A percentile compares a stretch with the other conserved stretches of the same genome.
phyloP scores from a whole-genome alignment of 2,888 invertebrate species.

The Cerceris ruficornis region DNA sequence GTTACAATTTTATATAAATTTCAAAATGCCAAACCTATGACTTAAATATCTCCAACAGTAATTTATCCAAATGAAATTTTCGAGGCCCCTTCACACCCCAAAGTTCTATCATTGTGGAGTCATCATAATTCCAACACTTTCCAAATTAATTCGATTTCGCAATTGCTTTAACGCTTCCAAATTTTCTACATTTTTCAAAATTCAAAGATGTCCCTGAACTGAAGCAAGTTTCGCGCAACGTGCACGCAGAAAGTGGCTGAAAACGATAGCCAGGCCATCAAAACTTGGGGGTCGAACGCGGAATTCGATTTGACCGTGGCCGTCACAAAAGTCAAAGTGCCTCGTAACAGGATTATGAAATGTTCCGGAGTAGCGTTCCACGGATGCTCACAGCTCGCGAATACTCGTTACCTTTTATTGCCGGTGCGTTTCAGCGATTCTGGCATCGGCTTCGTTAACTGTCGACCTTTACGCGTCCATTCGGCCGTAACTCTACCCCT shows the following conservation, averaged over 20 bases:
- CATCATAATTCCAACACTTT: too few species aligned
- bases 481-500: constrained; percentile 54
- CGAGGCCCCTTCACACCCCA: too few species aligned
- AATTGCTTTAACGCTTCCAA: too few species aligned
- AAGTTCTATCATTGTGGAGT: too few species aligned
- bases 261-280: too few species aligned
- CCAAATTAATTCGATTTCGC: too few species aligned
- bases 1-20: too few species aligned
- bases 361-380: constrained; percentile 67
- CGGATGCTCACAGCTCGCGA: constrained; percentile 67
- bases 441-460: constrained; percentile 65
- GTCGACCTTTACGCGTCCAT: constrained; percentile 63
- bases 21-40: too few species aligned
- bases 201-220: constrained; percentile 9
- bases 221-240: constrained; percentile 29
- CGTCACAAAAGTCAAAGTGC: constrained; percentile 66
- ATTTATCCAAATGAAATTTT: too few species aligned
- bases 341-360: constrained; percentile 71
- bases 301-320: constrained; percentile 61
- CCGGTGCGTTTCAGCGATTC: constrained; percentile 64
- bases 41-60: too few species aligned
- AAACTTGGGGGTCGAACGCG: constrained; percentile 52
- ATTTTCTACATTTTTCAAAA: constrained; percentile 2
- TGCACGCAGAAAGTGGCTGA: too few species aligned
- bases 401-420: constrained; percentile 67